phyloP scores from a whole-genome alignment of 2,113 vertebrate species.

The Cephalopholis sonnerati region DNA sequence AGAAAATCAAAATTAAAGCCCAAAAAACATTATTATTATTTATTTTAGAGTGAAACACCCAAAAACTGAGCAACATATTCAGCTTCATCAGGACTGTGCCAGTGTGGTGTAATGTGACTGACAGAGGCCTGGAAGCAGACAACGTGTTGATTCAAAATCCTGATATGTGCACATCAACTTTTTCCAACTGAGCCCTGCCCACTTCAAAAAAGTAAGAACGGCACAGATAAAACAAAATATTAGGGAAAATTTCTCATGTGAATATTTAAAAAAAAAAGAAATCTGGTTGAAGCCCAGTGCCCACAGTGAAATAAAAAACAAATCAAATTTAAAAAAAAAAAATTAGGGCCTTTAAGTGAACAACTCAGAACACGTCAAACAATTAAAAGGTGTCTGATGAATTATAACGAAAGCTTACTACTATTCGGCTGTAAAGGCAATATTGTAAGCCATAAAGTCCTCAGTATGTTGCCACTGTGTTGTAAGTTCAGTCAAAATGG shows the following conservation, averaged over 20 bases:
- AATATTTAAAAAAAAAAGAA: neutral
- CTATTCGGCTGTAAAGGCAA: too few species aligned
- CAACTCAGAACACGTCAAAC: neutral
- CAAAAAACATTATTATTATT: too few species aligned
- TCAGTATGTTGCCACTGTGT: neutral
- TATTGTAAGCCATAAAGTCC: neutral
- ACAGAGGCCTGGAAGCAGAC: neutral
- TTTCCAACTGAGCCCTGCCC: neutral
- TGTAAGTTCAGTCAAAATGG: neutral
- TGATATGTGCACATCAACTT: neutral
- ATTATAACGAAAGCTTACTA: neutral
- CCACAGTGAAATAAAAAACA: too few species aligned
- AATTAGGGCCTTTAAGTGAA: neutral
- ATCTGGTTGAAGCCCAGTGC: neutral
- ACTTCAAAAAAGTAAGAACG: neutral
- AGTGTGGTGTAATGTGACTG: too few species aligned
- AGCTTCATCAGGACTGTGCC: too few species aligned
- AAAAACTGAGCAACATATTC: too few species aligned
- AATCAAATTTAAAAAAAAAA: neutral
- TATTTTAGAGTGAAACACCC: too few species aligned
- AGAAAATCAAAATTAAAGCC: too few species aligned
- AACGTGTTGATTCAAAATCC: neutral
- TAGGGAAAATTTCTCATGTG: neutral
- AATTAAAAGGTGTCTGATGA: neutral
- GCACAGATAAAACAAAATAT: neutral